phyloP scores from a whole-genome alignment of 2,113 vertebrate species.

The Shinisaurus crocodilurus region DNA sequence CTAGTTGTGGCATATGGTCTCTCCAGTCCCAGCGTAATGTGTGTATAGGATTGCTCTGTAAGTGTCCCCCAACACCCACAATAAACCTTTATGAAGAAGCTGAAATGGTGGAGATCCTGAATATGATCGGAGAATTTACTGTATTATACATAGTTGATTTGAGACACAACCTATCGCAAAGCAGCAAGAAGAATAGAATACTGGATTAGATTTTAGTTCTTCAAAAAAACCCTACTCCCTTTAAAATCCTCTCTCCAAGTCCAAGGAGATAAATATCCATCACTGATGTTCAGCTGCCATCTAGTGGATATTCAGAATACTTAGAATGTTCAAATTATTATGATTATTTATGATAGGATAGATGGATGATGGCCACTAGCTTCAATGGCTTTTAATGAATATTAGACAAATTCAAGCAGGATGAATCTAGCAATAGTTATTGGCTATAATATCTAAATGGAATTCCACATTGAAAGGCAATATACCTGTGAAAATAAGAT shows the following conservation, averaged over 20 bases:
- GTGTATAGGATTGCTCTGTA: not conserved
- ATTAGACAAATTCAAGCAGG: not conserved
- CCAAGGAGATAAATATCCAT: slow-evolving; percentile 43
- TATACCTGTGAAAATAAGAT: not conserved
- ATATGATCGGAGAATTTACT: slow-evolving; percentile 51
- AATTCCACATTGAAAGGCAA: not conserved
- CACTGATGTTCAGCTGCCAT: slow-evolving; percentile 72
- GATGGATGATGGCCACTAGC: not conserved
- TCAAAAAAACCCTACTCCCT: slow-evolving; percentile 16
- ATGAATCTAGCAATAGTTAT: not conserved
- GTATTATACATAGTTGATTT: slow-evolving; percentile 38
- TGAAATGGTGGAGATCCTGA: slow-evolving; percentile 25
- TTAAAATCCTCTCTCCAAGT: slow-evolving; percentile 4
- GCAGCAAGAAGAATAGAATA: slow-evolving; percentile 26
- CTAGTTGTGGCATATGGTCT: not conserved
- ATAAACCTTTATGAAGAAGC: not conserved
- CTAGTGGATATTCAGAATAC: slow-evolving; percentile 66
- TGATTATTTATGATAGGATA: too few species aligned
- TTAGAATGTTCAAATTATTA: not conserved
- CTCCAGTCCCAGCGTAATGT: not conserved
- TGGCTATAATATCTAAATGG: too few species aligned
- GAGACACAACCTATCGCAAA: slow-evolving; percentile 10
- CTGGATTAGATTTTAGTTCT: slow-evolving; percentile 29
- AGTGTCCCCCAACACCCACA: too few species aligned
- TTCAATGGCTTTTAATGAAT: not conserved